These are phyloP conservation scores for Clivina fossor DNA, from an alignment of 2,888 invertebrate genomes.

Conservation along the genomic window DNA sequence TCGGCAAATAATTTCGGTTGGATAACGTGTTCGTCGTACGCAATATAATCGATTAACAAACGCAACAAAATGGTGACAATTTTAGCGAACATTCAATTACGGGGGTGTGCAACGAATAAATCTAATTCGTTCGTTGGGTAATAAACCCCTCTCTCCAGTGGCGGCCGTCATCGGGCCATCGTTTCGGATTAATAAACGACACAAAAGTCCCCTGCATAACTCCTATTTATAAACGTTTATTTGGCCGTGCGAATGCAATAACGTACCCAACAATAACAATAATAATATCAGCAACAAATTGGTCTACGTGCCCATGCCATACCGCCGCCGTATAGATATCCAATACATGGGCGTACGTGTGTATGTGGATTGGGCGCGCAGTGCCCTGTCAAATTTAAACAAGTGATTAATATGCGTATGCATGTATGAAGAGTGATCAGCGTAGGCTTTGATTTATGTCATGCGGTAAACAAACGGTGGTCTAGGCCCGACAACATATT, in stretches of 20 bases:
- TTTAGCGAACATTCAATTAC: too few species aligned
- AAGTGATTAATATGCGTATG: conserved; percentile 31
- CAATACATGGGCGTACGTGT: too few species aligned
- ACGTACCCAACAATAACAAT: conserved; percentile 25
- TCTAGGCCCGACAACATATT: conserved; percentile 6
- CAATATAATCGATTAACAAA: too few species aligned
- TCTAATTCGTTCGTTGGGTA: too few species aligned
- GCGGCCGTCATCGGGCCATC: too few species aligned
- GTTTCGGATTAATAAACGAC: too few species aligned
- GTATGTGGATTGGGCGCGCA: neutral
- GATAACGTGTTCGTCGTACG: too few species aligned
- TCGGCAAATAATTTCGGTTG: too few species aligned
- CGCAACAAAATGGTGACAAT: too few species aligned
- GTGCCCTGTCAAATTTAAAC: conserved; percentile 26
- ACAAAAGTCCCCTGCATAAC: conserved; percentile 17
- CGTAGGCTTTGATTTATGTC: conserved; percentile 28
- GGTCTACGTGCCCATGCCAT: conserved; percentile 10
- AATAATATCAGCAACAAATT: conserved; percentile 22
- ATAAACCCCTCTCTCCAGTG: too few species aligned
- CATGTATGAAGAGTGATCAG: conserved; percentile 32
- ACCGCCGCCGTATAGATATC: too few species aligned
- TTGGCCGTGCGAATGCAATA: conserved; percentile 11
- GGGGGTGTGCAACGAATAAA: too few species aligned
- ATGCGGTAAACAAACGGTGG: conserved; percentile 16
- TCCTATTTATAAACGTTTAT: conserved; percentile 17